Evolutionary conservation across 2,888 invertebrate species (phyloP), one percentile per base, ranked within the genome.

Genomic region (Diachrysia chrysitis): DNA sequence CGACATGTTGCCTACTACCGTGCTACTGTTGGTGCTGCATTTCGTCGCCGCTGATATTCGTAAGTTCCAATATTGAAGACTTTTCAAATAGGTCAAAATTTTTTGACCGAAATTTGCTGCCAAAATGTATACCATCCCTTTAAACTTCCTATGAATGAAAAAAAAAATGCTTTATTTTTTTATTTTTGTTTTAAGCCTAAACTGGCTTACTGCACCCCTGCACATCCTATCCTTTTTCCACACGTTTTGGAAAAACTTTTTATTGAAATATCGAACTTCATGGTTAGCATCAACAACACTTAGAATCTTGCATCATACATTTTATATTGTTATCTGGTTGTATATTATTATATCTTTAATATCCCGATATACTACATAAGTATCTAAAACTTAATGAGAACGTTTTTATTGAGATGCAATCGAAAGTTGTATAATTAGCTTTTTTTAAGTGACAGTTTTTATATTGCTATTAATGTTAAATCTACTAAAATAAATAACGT

Each of bases 31-130:
- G 48, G 87, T 88, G 82, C 86, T 95, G 87, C 92, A 90, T 75
- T 89, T 87, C 70, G 92, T 86, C 70, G 87, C 90, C 58, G 93
- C 94, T 66, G 94, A 95, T 83, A 90, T 95, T 84, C 95, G 95
- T 95, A 88, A 94, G 95, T 92, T 64, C 0, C 1, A 7, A 9
- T 58, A 54, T 63, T 53, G 4, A 53, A 10, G 1, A 4, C 6
- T 29, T 7, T 29, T 25, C 7, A 29, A 29, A 7, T 7, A 29
- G 29, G 29, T 7, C 29, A 5, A 7, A 7, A 7, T 29, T 12
- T 35, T 35, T 12, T n/a, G n/a, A n/a, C n/a, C n/a, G n/a, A n/a
- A n/a, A n/a, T n/a, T n/a, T n/a, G n/a, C n/a, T n/a, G n/a, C n/a
- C n/a, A n/a, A n/a, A n/a, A n/a, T n/a, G n/a, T n/a, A n/a, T n/a